Conservation (phyloP, 2,888 invertebrate species). For the Papilio elwesi region DNA sequence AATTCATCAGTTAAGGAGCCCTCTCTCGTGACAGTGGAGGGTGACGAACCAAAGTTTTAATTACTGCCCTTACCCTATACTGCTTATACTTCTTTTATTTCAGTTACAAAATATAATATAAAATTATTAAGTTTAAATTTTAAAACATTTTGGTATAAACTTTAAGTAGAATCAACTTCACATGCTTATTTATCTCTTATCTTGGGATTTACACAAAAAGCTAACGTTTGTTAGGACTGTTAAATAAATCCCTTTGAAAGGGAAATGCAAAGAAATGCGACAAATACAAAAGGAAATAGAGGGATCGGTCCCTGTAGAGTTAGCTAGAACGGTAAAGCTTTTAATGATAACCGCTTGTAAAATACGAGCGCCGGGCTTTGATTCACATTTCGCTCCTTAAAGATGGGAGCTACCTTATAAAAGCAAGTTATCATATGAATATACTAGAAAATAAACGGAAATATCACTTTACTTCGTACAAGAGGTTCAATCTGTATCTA, state of each 20-base stretch:
- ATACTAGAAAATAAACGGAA: conserved; percentile 2
- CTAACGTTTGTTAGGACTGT: conserved; percentile 21
- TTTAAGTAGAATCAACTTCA: conserved; percentile 2
- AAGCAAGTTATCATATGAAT: conserved; percentile 14
- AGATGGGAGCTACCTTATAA: conserved; percentile 12
- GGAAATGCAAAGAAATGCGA: conserved; percentile 24
- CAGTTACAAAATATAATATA: not conserved
- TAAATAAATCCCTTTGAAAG: conserved; percentile 25
- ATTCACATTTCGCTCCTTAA: conserved; percentile 18
- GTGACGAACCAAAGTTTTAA: too few relatives aligned
- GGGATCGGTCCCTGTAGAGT: conserved; percentile 8
- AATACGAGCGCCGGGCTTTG: conserved; percentile 22
- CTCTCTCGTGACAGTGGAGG: too few relatives aligned
- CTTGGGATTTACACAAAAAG: conserved; percentile 24
- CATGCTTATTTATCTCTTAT: conserved; percentile 5
- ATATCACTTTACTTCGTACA: not conserved
- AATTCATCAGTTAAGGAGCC: too few relatives aligned
- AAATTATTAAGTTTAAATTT: not conserved
- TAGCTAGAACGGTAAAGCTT: conserved; percentile 34
- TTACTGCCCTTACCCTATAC: too few relatives aligned
- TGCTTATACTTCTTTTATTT: too few relatives aligned
- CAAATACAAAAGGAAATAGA: conserved; percentile 23
- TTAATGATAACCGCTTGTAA: conserved; percentile 35
- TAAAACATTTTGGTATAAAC: not conserved
- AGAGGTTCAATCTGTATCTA: not conserved